Percentiles rank a stretch among this genome's conserved stretches.
Evolutionary conservation across 2,888 invertebrate species (phyloP).

Genomic region (Gortyna flavago): DNA sequence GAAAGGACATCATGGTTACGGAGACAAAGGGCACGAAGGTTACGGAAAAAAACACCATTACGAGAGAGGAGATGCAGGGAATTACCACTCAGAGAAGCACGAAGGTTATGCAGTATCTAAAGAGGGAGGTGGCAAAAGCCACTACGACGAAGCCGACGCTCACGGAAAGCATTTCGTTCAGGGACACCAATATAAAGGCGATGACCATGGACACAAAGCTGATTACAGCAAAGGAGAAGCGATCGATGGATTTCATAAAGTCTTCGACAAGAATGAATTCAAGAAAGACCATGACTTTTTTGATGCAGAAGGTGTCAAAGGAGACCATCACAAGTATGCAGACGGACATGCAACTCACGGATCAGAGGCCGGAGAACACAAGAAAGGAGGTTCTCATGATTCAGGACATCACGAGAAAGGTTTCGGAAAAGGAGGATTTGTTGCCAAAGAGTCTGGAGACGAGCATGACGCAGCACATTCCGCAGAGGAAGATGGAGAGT

Average conservation of each 20-base stretch:
- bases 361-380: constrained; percentile 86
- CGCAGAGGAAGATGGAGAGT: constrained; percentile 86
- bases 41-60: constrained; percentile 86
- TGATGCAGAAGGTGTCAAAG: constrained; percentile 91
- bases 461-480: constrained; percentile 86
- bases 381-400: constrained; percentile 89
- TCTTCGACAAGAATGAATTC: constrained; percentile 92
- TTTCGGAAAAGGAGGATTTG: constrained; percentile 87
- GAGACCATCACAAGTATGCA: constrained; percentile 90
- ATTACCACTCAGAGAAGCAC: constrained; percentile 88
- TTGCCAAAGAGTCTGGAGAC: constrained; percentile 87
- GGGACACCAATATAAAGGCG: constrained; percentile 88
- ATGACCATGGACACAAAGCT: constrained; percentile 87
- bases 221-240: constrained; percentile 91
- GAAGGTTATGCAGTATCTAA: constrained; percentile 88
- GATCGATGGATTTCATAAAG: constrained; percentile 92
- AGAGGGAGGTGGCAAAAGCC: constrained; percentile 88
- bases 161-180: constrained; percentile 88
- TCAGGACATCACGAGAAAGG: constrained; percentile 86
- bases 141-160: constrained; percentile 86
- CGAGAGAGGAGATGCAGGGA: constrained; percentile 89
- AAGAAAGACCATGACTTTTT: constrained; percentile 93
- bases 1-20: constrained; percentile 84
- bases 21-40: constrained; percentile 88
- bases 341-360: constrained; percentile 88